Percentiles rank a stretch among this genome's conserved stretches.
Conservation (phyloP, 2,113 vertebrate species). For the Charina bottae region DNA sequence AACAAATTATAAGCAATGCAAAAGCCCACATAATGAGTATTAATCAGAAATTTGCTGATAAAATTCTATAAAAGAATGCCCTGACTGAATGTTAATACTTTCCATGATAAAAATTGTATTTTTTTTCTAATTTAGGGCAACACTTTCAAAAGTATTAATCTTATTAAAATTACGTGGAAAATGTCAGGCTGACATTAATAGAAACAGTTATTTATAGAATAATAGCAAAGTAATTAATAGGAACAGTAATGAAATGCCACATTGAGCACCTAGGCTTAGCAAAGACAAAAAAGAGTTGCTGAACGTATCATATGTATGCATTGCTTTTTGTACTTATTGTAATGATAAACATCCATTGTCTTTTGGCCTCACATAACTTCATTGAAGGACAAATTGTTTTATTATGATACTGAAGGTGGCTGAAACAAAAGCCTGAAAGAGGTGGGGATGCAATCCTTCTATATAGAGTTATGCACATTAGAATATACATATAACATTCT, state of each 20-base stretch:
- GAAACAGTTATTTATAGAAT: neutral
- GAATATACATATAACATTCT: neutral
- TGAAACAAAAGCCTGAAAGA: neutral
- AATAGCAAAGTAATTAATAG: neutral
- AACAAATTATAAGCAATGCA: neutral
- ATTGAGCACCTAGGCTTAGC: neutral
- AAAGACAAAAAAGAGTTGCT: neutral
- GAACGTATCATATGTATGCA: neutral
- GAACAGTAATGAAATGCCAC: neutral
- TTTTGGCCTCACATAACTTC: neutral
- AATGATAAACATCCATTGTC: neutral
- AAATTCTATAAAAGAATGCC: neutral
- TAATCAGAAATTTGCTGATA: neutral
- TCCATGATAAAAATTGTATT: neutral
- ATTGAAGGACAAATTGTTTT: neutral
- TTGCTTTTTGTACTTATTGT: neutral
- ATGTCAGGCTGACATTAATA: neutral
- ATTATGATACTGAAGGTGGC: neutral
- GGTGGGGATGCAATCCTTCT: neutral
- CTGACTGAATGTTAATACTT: neutral
- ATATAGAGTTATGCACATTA: neutral
- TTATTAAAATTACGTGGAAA: neutral
- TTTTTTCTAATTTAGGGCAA: neutral
- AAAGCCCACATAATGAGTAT: neutral
- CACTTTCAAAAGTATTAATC: neutral